Conservation (phyloP, 2,113 vertebrate genomes). For the Pelvicachromis taeniatus region DNA sequence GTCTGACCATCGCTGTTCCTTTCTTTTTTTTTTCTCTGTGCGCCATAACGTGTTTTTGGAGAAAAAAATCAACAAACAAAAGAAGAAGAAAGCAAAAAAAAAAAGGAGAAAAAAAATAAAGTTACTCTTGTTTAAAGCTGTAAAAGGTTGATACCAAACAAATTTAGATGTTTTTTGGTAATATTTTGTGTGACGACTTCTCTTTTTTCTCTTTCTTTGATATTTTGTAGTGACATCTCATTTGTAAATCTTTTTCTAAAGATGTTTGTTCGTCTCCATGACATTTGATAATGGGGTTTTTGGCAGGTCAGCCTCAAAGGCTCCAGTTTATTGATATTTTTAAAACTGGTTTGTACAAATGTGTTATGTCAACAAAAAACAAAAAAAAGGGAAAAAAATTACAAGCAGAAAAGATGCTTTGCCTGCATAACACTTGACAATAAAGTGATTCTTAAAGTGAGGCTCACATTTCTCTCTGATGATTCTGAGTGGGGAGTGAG, state of each 20-base stretch:
- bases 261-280: conserved; percentile 84
- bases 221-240: conserved; percentile 99
- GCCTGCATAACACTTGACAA: conserved; percentile 96
- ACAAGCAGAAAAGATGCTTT: conserved; percentile 81
- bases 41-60: conserved; percentile 64
- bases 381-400: conserved; percentile 52
- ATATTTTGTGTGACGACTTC: conserved; percentile 77
- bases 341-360: conserved; percentile 98
- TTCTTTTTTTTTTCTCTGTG: conserved; percentile 58
- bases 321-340: conserved; percentile 95
- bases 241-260: conserved; percentile 98
- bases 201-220: conserved; percentile 71
- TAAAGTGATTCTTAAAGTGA: conserved; percentile 82
- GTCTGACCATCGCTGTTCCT: conserved; percentile 61
- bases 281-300: conserved; percentile 91
- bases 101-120: conserved; percentile 37
- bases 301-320: conserved; percentile 94
- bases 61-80: conserved; percentile 39
- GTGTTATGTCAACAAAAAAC: conserved; percentile 88
- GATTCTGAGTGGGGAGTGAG: conserved; percentile 2
- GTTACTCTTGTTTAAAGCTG: conserved; percentile 48
- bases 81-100: conserved; percentile 57
- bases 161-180: conserved; percentile 78
- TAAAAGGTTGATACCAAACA: conserved; percentile 76
- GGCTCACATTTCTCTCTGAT: background rate